Base-by-base conservation (phyloP, 2,113 vertebrate species). In the Oenanthe oenanthe region DNA sequence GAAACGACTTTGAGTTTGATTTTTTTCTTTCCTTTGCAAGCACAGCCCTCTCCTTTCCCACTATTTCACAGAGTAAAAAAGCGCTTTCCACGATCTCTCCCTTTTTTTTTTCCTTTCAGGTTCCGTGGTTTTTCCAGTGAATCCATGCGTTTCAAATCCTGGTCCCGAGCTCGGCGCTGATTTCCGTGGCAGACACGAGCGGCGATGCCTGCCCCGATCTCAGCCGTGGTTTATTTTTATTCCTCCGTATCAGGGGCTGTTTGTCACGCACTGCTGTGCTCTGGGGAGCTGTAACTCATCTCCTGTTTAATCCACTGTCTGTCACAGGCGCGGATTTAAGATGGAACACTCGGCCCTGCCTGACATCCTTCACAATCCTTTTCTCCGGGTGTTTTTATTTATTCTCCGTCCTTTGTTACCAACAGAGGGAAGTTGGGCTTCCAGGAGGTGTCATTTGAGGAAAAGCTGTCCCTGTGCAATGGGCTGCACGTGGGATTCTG, bases 251-350 rank as follows among this genome's bases (percentile, higher is more conserved):
- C 94, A 71, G 84, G 85, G 85, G 89, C 24, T 88, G 91, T 97
- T 97, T 96, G 94, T 97, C 96, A 97, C 57, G 48, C 86, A 40
- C 85, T 90, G 87, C 54, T 88, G 50, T 38, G 71, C 60, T 96
- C 89, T 83, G 89, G 63, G 74, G 86, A 96, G 91, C 94, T 89
- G 70, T 94, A 96, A 92, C 92, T 96, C 87, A 90, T 95, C 96
- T 95, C 57, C 93, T 92, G 51, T 95, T 97, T 97, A 95, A 97
- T 96, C 93, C 87, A 82, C 87, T 96, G 88, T 53, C 84, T 94
- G 70, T 94, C 94, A 95, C 80, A 89, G 66, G 36, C 28, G 57
- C 40, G 93, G 88, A 95, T 97, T 97, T 95, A 85, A 84, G 86
- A 85, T 40, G 87, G 74, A 93, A 54, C 73, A 8, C 57, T 66